phyloP scores from a whole-genome alignment of 2,113 vertebrate species.

The Pungitius pungitius region DNA sequence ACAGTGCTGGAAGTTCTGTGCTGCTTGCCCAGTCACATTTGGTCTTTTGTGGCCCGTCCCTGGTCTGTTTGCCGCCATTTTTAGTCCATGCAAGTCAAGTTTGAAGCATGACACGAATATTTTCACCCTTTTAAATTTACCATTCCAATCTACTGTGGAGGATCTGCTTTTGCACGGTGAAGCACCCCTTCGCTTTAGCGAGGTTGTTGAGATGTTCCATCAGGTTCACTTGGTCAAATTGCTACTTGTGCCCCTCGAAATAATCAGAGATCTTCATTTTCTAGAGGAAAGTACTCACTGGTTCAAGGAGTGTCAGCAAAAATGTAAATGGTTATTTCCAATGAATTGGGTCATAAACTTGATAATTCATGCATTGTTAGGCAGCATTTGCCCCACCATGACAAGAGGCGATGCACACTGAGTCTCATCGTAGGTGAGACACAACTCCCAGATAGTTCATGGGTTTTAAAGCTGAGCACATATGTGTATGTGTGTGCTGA shows the following conservation, averaged over 20 bases:
- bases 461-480: slow-evolving; percentile 17
- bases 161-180: not conserved
- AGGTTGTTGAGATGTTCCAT: not conserved
- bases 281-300: slow-evolving; percentile 4
- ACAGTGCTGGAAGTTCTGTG: slow-evolving; percentile 10
- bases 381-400: not conserved
- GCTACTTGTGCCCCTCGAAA: not conserved
- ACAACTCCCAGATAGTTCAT: slow-evolving; percentile 4
- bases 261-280: not conserved
- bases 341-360: not conserved
- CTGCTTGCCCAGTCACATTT: slow-evolving; percentile 2
- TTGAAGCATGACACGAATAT: not conserved
- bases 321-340: not conserved
- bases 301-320: not conserved
- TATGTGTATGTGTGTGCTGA: slow-evolving; percentile 36
- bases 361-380: slow-evolving; percentile 1
- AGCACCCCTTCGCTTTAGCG: not conserved
- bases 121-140: not conserved
- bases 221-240: not conserved
- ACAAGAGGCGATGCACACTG: not conserved
- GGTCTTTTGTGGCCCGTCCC: not conserved
- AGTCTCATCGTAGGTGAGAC: slow-evolving; percentile 1
- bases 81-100: not conserved
- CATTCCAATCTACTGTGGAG: not conserved
- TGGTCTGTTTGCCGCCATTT: not conserved